Conservation (phyloP, 2,888 invertebrate species). For the Diaprepes abbreviatus region DNA sequence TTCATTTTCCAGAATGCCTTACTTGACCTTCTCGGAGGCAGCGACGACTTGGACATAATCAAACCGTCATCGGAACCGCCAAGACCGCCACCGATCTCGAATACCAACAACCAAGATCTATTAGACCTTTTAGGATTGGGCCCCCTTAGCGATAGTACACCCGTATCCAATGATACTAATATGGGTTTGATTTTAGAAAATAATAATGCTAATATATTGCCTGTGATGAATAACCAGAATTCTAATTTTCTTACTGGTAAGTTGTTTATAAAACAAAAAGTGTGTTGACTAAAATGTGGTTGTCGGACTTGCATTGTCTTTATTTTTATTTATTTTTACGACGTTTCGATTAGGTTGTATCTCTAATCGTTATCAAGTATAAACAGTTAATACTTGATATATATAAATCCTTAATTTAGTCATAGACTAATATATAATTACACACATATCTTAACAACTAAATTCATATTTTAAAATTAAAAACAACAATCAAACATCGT, state of each 20-base stretch:
- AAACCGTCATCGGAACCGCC: slow-evolving; percentile 61
- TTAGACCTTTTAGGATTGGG: slow-evolving; percentile 88
- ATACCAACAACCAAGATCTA: slow-evolving; percentile 81
- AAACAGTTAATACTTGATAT: too few species aligned
- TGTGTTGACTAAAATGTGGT: too few species aligned
- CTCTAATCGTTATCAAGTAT: too few species aligned
- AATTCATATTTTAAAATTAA: too few species aligned
- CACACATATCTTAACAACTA: too few species aligned
- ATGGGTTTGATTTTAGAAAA: slow-evolving; percentile 63
- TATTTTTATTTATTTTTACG: too few species aligned
- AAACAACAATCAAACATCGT: too few species aligned
- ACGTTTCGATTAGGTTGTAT: too few species aligned
- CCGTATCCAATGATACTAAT: slow-evolving; percentile 57
- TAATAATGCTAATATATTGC: slow-evolving; percentile 56
- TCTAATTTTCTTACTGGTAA: slow-evolving; percentile 72
- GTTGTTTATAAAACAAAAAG: too few species aligned
- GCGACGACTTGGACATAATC: slow-evolving; percentile 65
- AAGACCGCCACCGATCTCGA: slow-evolving; percentile 62
- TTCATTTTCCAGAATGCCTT: slow-evolving; percentile 79
- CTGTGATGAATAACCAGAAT: slow-evolving; percentile 63
- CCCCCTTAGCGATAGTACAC: slow-evolving; percentile 61
- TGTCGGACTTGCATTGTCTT: too few species aligned
- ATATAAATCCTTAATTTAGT: too few species aligned
- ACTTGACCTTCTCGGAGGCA: slow-evolving; percentile 81
- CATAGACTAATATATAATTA: too few species aligned